Conservation (phyloP, 1,140 invertebrate genomes). For the Anthonomus grandis region DNA sequence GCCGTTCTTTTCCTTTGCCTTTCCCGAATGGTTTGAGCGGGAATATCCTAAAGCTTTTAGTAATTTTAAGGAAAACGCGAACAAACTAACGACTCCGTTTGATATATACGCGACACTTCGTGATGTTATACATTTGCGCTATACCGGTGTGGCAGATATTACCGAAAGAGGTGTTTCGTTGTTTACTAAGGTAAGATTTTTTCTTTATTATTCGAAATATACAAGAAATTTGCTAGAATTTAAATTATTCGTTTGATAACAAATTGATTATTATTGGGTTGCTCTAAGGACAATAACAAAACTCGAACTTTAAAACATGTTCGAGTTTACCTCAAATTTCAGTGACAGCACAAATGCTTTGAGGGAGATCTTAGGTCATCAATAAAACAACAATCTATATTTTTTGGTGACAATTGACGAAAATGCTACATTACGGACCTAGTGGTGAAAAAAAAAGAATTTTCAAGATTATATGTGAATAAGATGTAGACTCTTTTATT, state of each 20-base stretch:
- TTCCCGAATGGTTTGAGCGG: constrained; percentile 68
- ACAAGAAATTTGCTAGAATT: not conserved
- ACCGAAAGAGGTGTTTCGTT: constrained; percentile 64
- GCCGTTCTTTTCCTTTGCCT: constrained; percentile 76
- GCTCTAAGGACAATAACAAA: no score
- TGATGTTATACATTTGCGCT: constrained; percentile 58
- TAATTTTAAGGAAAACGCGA: constrained; percentile 65
- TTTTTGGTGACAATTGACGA: no score
- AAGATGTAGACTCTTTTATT: no score
- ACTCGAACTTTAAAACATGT: no score
- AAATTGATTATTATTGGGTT: no score
- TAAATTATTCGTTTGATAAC: not conserved
- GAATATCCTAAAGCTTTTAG: constrained; percentile 58
- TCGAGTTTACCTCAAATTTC: no score
- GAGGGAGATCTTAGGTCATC: no score
- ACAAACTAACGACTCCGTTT: constrained; percentile 75
- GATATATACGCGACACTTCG: constrained; percentile 73
- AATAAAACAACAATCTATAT: no score
- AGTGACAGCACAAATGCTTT: no score
- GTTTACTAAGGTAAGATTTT: constrained; percentile 60
- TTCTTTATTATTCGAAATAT: not conserved
- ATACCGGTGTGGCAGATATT: constrained; percentile 52
- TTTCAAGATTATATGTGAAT: no score
- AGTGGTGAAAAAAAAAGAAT: no score
- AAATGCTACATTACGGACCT: no score